Base-by-base conservation (phyloP, 2,888 invertebrate species). In the Rhyacophila evoluta region DNA sequence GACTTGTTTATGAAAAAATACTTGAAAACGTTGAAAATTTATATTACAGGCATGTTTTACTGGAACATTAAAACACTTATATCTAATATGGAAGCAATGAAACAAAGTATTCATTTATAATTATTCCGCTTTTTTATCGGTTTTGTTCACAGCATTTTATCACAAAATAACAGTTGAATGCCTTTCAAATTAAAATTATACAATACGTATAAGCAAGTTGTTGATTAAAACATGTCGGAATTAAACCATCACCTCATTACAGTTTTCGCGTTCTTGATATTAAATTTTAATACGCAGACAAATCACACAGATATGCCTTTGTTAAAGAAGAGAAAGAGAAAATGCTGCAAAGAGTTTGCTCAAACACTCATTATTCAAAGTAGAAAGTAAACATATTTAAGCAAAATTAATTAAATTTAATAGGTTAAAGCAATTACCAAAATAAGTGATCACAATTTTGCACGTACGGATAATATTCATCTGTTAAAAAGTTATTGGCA, bases 281-380 rank as follows among this genome's bases (percentile, higher is more conserved):
- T 55, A 55, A n/a, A 55, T 19, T 55, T 55, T 55, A 55, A 55
- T 55, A 55, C 55, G 55, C 55, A 55, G 19, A 55, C 55, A 39
- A 39, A 15, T 12, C 39, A 55, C 10, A 55, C 55, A 55, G 55
- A 55, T 55, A 55, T 55, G 55, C 55, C 55, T 55, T 55, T 55
- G 55, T 55, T 55, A 25, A 12, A 55, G 55, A 55, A 55, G 55
- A 55, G 41, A 41, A 41, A 41, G 41, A 41, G 55, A 55, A 55
- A 55, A 55, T 55, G 55, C 10, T 55, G 15, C 19, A 8, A 55
- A 55, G 55, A 55, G 55, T 25, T 55, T 55, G 55, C 55, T 12
- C 55, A 55, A 55, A 55, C 55, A 55, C 55, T 55, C 19, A 55
- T 55, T 55, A 55, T 55, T 25, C 55, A 55, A 55, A 55, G 55